Base-by-base conservation (phyloP, 2,888 invertebrate species). In the Scelioninae gen. 2 region DNA sequence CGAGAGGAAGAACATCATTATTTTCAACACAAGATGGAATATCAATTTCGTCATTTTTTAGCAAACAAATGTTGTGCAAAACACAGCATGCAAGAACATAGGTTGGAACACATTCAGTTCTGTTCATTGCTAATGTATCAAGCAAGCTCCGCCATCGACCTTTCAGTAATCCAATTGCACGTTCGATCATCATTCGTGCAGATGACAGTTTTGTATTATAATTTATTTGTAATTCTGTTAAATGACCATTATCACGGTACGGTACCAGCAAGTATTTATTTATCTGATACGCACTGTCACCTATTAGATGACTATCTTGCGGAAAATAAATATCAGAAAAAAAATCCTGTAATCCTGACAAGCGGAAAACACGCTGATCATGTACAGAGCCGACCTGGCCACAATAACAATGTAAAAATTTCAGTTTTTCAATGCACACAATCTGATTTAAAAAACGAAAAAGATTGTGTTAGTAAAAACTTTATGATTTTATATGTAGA, bases 231-330 rank as follows among this genome's bases (percentile, higher is more conserved):
- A 39, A 5, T 6, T 31, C 31, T 9, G 31, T 53, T 9, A 75
- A 41, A 22, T 73, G 69, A 0, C 75, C 69, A 43, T 73, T 61
- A 25, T 76, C 71, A 19, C 33, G 22, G 13, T 68, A 73, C 7
- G 76, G 75, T 7, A 72, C 70, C 15, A 75, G 58, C 2, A 75
- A 33, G 39, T 68, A 33, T 10, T 71, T 60, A 10, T 75, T 64
- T 11, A 68, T 25, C 0, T 39, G 22, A 37, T 76, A 76, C 2
- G 67, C 76, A 7, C 39, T 53, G 46, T 73, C 73, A 22, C 68
- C 75, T 33, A 73, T 31, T 0, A 74, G n/a, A 43, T 71, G 68
- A 25, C 60, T 55, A 43, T 68, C 31, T 4, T 68, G 16, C 9
- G 61, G 61, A 39, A 70, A 72, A 11, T 67, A 25, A 11, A 45